Evolutionary conservation across 1,140 invertebrate species (phyloP).

Genomic region (Caenorhabditis inopinata): DNA sequence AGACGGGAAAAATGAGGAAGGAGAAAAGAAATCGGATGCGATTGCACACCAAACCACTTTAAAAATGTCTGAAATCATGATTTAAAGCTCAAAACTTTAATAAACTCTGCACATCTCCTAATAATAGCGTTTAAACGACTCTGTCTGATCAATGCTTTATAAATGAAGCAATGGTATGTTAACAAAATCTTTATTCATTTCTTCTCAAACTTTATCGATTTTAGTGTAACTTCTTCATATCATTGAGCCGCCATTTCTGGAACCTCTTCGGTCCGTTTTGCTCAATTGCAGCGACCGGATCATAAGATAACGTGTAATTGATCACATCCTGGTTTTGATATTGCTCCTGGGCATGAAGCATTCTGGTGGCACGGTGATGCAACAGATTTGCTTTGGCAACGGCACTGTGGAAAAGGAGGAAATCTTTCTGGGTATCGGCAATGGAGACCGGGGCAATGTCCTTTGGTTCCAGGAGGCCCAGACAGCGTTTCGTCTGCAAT

Average conservation of each 20-base stretch:
- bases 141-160: too few relatives aligned
- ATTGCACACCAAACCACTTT: too few relatives aligned
- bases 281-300: not conserved
- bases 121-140: too few relatives aligned
- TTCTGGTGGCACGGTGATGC: constrained; percentile 16
- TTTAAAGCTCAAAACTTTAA: too few relatives aligned
- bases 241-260: constrained; percentile 17
- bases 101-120: too few relatives aligned
- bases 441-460: not conserved
- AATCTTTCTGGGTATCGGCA: constrained; percentile 14
- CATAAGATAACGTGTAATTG: not conserved
- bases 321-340: not conserved
- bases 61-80: too few relatives aligned
- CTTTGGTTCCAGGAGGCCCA: constrained; percentile 21
- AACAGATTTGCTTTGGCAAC: constrained; percentile 1
- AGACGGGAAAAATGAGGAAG: too few relatives aligned
- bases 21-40: too few relatives aligned
- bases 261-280: not conserved
- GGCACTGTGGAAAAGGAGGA: constrained; percentile 10
- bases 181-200: too few relatives aligned
- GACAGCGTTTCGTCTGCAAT: not conserved
- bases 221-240: not conserved
- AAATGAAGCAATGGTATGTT: too few relatives aligned
- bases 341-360: constrained; percentile 1
- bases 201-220: too few relatives aligned